phyloP scores from a whole-genome alignment of 2,113 vertebrate species.

The Leptosomus discolor region DNA sequence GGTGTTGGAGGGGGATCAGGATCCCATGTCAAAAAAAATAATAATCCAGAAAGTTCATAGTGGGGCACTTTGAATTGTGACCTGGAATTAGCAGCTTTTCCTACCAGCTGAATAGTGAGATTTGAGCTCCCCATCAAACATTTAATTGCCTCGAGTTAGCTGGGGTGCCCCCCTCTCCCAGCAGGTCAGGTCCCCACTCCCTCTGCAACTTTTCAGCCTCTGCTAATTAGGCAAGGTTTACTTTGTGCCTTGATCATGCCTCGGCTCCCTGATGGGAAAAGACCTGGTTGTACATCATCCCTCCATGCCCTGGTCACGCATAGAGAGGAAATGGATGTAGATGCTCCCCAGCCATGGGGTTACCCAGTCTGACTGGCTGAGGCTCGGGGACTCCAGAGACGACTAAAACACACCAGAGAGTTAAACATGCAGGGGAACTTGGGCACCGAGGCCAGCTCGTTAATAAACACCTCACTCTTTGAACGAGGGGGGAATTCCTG shows the following conservation, averaged over 20 bases:
- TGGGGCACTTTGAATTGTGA: background rate
- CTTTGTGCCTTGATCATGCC: background rate
- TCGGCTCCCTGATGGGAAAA: background rate
- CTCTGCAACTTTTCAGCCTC: too few species aligned
- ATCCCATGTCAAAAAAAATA: too few species aligned
- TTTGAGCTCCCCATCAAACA: background rate
- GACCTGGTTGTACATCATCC: background rate
- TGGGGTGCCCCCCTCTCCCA: background rate
- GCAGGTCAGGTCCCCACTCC: background rate
- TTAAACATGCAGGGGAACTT: background rate
- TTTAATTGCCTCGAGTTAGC: background rate
- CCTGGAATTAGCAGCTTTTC: background rate
- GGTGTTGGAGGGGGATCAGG: background rate
- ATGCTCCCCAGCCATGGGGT: background rate
- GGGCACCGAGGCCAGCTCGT: background rate
- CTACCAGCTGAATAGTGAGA: background rate
- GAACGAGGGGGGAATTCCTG: background rate
- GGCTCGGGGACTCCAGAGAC: background rate
- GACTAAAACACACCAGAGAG: too few species aligned
- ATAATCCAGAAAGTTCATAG: background rate
- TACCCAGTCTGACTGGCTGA: accelerated
- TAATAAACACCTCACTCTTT: background rate
- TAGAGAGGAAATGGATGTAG: background rate
- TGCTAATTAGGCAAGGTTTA: background rate
- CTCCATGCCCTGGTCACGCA: background rate